Evolutionary conservation across 2,888 invertebrate genomes (phyloP).

Genomic region (Heliconius ethilla): DNA sequence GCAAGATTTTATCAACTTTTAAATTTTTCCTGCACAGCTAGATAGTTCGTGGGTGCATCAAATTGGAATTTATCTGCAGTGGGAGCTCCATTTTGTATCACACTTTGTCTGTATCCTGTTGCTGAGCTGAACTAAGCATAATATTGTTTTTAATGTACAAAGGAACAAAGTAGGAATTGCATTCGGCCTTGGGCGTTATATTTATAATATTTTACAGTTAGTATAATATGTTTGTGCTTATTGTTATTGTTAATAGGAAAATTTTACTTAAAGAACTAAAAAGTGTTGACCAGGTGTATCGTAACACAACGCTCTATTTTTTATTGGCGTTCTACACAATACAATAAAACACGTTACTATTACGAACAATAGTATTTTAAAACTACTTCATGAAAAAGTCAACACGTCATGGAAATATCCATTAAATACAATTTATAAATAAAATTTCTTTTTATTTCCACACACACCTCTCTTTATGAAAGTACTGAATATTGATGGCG

Average conservation of each 20-base stretch:
- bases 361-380: too few relatives aligned
- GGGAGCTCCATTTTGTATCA: conserved; percentile 19
- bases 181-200: not conserved
- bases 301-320: too few relatives aligned
- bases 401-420: not conserved
- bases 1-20: conserved; percentile 46
- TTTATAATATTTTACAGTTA: not conserved
- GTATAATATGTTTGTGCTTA: not conserved
- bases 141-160: not conserved
- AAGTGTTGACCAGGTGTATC: too few relatives aligned
- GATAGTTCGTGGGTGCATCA: conserved; percentile 25
- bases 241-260: not conserved
- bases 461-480: not conserved
- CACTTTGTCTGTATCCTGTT: not conserved
- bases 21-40: conserved; percentile 38
- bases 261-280: too few relatives aligned
- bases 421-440: conserved; percentile 7
- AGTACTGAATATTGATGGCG: conserved; percentile 20
- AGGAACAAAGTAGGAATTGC: not conserved
- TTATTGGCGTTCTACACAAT: too few relatives aligned
- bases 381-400: too few relatives aligned
- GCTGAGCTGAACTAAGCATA: not conserved
- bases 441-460: conserved; percentile 4
- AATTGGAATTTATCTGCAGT: conserved; percentile 34
- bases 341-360: too few relatives aligned